Percentiles rank a stretch among this genome's conserved stretches.
Conservation (phyloP, 1,140 invertebrate species). For the Philotrypesis tridentata region DNA sequence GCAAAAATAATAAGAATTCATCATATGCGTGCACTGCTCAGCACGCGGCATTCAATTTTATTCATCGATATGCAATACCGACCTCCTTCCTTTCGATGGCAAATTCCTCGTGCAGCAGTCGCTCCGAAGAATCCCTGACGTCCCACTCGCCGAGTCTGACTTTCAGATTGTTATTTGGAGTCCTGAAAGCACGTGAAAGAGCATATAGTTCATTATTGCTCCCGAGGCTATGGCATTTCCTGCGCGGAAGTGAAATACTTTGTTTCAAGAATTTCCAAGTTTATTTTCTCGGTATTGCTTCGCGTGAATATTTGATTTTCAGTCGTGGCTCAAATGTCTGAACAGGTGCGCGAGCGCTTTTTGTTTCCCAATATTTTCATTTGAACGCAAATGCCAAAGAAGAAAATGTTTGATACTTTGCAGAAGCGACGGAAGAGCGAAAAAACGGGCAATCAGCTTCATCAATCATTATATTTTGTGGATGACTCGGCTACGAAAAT, state of each 20-base stretch:
- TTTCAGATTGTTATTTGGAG: conserved; percentile 88
- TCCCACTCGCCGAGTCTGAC: conserved; percentile 94
- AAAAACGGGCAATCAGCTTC: background rate
- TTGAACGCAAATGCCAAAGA: background rate
- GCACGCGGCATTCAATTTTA: background rate
- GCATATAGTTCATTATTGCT: background rate
- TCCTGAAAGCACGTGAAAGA: conserved; percentile 69
- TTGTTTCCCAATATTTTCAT: too few species aligned
- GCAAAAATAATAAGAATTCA: background rate
- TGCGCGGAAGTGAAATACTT: background rate
- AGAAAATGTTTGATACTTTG: too few species aligned
- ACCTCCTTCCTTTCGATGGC: conserved; percentile 91
- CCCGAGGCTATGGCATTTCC: background rate
- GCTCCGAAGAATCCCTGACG: conserved; percentile 87
- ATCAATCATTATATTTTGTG: background rate
- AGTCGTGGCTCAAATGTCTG: too few species aligned
- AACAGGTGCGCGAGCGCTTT: too few species aligned
- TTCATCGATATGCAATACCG: conserved; percentile 47
- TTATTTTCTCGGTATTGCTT: too few species aligned
- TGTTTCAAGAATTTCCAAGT: background rate
- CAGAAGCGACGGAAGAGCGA: background rate
- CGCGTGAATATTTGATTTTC: too few species aligned
- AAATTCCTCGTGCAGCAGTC: conserved; percentile 90
- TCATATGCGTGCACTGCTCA: background rate
- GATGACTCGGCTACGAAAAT: conserved; percentile 44